Evolutionary conservation across 2,888 invertebrate species (phyloP).

Genomic region (Ametastegia equiseti): DNA sequence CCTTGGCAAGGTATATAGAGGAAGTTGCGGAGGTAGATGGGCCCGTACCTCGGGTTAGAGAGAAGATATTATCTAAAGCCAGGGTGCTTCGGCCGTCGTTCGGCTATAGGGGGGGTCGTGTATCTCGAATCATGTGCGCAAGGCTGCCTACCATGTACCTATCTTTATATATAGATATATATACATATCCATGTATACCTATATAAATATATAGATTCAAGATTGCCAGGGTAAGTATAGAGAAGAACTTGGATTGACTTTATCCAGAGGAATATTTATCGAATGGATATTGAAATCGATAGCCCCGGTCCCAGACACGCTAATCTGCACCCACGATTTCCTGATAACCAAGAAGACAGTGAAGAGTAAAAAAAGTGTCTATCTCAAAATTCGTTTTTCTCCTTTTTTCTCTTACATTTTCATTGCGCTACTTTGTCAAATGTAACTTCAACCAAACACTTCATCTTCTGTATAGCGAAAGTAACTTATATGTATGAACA

Average conservation of each 20-base stretch:
- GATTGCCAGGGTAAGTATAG: slow-evolving; percentile 46
- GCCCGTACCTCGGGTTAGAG: slow-evolving; percentile 46
- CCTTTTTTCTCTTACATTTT: background rate
- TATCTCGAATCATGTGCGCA: slow-evolving; percentile 58
- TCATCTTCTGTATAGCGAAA: background rate
- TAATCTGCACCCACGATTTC: slow-evolving; percentile 58
- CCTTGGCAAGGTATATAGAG: slow-evolving; percentile 56
- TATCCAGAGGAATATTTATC: slow-evolving; percentile 69
- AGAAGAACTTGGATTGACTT: slow-evolving; percentile 51
- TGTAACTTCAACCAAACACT: background rate
- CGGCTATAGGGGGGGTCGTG: slow-evolving; percentile 60
- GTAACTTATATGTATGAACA: background rate
- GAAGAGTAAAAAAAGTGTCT: slow-evolving; percentile 36
- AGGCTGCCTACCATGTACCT: slow-evolving; percentile 10
- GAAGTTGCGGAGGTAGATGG: slow-evolving; percentile 62
- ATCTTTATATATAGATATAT: slow-evolving; percentile 2
- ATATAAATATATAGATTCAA: slow-evolving; percentile 39
- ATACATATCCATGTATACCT: slow-evolving; percentile 10
- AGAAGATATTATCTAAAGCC: slow-evolving; percentile 65
- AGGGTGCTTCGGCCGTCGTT: slow-evolving; percentile 57
- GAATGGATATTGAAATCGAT: slow-evolving; percentile 71
- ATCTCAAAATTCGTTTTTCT: slow-evolving; percentile 29
- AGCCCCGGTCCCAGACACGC: slow-evolving; percentile 67
- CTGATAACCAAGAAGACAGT: slow-evolving; percentile 30
- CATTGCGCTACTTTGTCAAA: background rate